Percentiles rank a stretch among this genome's conserved stretches.
phyloP scores from a whole-genome alignment of 92 coral and sea anemone species.

The Montipora capitata region DNA sequence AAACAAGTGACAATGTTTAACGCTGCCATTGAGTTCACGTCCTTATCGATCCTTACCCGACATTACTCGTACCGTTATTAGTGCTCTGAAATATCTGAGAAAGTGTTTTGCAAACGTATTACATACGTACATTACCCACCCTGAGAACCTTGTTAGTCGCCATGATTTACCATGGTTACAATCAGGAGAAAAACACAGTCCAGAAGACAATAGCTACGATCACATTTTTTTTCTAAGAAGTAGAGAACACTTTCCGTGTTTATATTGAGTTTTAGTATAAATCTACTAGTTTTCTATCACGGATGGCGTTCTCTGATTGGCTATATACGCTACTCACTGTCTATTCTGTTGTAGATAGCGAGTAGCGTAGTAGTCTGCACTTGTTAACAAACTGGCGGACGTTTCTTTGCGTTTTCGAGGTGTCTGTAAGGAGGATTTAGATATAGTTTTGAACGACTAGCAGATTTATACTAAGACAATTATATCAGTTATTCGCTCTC shows the following conservation, averaged over 20 bases:
- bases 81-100: slow-evolving; percentile 7
- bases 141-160: not conserved
- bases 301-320: too few relatives aligned
- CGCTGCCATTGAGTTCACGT: not conserved
- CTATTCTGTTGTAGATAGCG: too few relatives aligned
- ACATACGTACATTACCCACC: slow-evolving; percentile 3
- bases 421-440: too few relatives aligned
- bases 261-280: not conserved
- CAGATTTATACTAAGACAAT: too few relatives aligned
- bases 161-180: slow-evolving; percentile 1
- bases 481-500: too few relatives aligned
- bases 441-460: too few relatives aligned
- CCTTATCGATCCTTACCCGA: not conserved
- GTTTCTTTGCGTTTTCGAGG: too few relatives aligned
- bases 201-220: not conserved
- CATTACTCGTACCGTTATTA: not conserved
- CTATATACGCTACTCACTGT: too few relatives aligned
- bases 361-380: too few relatives aligned
- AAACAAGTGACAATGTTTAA: not conserved
- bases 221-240: not conserved
- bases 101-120: not conserved
- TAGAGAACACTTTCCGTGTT: not conserved
- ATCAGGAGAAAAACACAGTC: not conserved
- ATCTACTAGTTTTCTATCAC: too few relatives aligned
- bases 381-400: too few relatives aligned